These are phyloP conservation scores for Coelopa frigida DNA, from an alignment of 1,140 invertebrate species.

Conservation along the genomic window DNA sequence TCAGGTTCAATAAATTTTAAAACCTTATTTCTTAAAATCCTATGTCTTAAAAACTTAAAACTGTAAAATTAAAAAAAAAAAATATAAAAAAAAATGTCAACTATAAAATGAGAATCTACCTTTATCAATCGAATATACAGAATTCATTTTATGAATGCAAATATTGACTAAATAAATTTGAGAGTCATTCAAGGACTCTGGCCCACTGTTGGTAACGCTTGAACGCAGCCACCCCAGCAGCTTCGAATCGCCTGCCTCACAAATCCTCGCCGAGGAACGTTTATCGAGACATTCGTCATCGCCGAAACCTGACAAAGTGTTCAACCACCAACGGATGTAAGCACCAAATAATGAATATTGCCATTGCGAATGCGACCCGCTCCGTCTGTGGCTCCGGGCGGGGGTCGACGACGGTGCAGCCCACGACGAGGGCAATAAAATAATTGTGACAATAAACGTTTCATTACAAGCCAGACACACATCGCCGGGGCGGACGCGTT, in stretches of 20 bases:
- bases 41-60: no score
- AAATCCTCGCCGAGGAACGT: no score
- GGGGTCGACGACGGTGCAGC: neutral
- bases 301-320: neutral
- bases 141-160: no score
- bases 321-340: neutral
- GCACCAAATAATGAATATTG: neutral
- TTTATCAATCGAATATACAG: no score
- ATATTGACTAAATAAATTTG: no score
- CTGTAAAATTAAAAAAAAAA: no score
- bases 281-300: conserved; percentile 3
- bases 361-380: neutral
- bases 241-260: neutral
- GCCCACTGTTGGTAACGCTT: no score
- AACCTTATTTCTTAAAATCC: no score
- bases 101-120: no score
- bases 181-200: no score
- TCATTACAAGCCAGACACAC: conserved; percentile 14
- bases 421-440: conserved; percentile 15
- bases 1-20: no score
- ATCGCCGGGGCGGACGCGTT: neutral
- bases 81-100: no score
- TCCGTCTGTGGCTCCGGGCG: neutral
- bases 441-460: conserved; percentile 19
- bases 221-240: neutral